phyloP scores from a whole-genome alignment of 2,113 vertebrate species.

The Spilogale gracilis region DNA sequence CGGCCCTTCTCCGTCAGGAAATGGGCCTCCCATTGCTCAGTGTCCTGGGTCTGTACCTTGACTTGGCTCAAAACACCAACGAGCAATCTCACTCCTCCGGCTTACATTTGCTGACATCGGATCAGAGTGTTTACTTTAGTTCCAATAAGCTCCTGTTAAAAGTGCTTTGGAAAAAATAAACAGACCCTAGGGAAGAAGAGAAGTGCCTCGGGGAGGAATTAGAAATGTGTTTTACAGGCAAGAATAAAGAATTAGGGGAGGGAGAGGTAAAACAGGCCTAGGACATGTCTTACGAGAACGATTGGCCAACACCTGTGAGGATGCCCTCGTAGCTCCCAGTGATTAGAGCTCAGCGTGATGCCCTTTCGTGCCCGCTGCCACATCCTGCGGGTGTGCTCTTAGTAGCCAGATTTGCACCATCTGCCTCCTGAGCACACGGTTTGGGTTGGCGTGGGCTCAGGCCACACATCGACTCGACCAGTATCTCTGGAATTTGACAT shows the following conservation, averaged over 20 bases:
- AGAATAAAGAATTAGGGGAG: no score
- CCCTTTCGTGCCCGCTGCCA: neutral
- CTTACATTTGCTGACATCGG: rapidly evolving
- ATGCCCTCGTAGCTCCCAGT: neutral
- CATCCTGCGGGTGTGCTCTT: neutral
- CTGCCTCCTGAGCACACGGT: neutral
- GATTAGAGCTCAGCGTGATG: neutral
- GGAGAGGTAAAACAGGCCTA: neutral
- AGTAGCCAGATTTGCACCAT: neutral
- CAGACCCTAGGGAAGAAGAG: neutral
- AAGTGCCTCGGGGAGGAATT: neutral
- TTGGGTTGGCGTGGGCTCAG: no score
- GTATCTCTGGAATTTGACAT: neutral
- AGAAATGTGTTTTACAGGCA: neutral
- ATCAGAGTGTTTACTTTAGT: rapidly evolving
- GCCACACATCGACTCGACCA: neutral
- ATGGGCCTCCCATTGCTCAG: no score
- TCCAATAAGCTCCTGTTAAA: neutral
- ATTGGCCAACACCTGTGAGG: neutral
- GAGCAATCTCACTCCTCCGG: neutral
- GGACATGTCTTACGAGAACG: neutral
- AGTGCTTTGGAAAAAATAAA: neutral
- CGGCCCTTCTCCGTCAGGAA: neutral
- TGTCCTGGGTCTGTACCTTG: neutral
- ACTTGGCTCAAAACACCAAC: neutral